phyloP scores from a whole-genome alignment of 2,888 invertebrate genomes.

The Hydropsyche betteni region DNA sequence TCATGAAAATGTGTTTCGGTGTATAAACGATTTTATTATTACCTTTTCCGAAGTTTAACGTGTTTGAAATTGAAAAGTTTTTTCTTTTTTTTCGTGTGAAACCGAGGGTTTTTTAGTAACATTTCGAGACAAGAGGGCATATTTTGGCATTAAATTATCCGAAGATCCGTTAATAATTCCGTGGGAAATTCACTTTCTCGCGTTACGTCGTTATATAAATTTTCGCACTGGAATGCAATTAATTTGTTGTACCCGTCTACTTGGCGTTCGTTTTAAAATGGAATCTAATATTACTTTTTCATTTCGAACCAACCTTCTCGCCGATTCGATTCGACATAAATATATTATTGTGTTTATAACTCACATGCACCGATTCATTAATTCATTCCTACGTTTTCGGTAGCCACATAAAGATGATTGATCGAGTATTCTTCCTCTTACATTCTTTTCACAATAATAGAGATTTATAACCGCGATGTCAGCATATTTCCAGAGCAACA shows the following conservation, averaged over 20 bases:
- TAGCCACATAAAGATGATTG: not conserved
- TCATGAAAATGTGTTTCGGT: too few species aligned
- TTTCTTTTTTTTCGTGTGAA: not conserved
- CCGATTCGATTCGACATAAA: too few species aligned
- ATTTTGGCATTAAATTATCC: constrained; percentile 37
- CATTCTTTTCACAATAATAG: constrained; percentile 4
- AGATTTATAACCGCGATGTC: not conserved
- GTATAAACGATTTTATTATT: too few species aligned
- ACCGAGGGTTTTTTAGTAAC: not conserved
- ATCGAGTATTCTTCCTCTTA: not conserved
- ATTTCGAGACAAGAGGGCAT: constrained; percentile 18
- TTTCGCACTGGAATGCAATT: constrained; percentile 16
- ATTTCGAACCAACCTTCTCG: too few species aligned
- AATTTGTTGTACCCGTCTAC: constrained; percentile 8
- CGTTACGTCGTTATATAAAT: constrained; percentile 15
- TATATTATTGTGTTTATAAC: too few species aligned
- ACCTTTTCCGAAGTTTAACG: constrained; percentile 7
- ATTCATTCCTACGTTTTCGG: too few species aligned
- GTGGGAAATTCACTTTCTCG: constrained; percentile 1
- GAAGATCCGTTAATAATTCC: constrained; percentile 33
- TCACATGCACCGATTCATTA: too few species aligned
- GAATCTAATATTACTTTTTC: too few species aligned
- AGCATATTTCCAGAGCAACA: not conserved
- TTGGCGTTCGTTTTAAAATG: not conserved
- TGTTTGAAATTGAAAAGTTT: constrained; percentile 30